These are phyloP conservation scores for Engystomops pustulosus DNA, from an alignment of 2,113 vertebrate species.

Conservation along the genomic window DNA sequence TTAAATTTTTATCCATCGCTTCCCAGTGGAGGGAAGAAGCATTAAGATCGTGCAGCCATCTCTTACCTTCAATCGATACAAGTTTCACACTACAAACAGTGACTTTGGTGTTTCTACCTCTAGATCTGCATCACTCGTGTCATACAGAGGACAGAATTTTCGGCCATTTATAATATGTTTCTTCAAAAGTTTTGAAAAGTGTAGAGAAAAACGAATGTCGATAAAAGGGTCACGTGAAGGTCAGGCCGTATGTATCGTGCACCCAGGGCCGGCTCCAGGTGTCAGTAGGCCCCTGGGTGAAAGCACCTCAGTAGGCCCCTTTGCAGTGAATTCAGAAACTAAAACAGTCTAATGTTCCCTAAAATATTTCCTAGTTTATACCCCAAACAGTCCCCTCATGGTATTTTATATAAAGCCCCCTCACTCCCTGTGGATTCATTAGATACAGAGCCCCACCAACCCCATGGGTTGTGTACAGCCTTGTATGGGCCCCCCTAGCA, in stretches of 20 bases:
- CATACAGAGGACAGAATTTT: background rate
- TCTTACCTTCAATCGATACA: slow-evolving; percentile 29
- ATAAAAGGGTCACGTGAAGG: background rate
- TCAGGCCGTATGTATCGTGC: background rate
- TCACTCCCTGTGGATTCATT: too few species aligned
- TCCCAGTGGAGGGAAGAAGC: slow-evolving; percentile 38
- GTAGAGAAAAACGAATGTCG: background rate
- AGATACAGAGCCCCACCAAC: too few species aligned
- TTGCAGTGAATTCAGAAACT: too few species aligned
- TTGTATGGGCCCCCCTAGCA: too few species aligned
- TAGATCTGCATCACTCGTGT: background rate
- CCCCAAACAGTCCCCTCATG: too few species aligned
- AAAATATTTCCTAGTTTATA: too few species aligned
- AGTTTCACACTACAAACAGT: slow-evolving; percentile 7
- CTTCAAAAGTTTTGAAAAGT: background rate
- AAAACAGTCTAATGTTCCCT: too few species aligned
- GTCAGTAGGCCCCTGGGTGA: too few species aligned
- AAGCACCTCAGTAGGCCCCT: too few species aligned
- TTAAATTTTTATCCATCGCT: slow-evolving; percentile 46
- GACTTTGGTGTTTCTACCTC: slow-evolving; percentile 19
- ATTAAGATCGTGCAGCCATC: slow-evolving; percentile 13
- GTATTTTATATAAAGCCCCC: too few species aligned
- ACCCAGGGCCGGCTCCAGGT: too few species aligned
- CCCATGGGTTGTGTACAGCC: too few species aligned
- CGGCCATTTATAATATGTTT: background rate